Evolutionary conservation across 1,140 invertebrate species (phyloP).

Genomic region (Sarcophaga peregrina): DNA sequence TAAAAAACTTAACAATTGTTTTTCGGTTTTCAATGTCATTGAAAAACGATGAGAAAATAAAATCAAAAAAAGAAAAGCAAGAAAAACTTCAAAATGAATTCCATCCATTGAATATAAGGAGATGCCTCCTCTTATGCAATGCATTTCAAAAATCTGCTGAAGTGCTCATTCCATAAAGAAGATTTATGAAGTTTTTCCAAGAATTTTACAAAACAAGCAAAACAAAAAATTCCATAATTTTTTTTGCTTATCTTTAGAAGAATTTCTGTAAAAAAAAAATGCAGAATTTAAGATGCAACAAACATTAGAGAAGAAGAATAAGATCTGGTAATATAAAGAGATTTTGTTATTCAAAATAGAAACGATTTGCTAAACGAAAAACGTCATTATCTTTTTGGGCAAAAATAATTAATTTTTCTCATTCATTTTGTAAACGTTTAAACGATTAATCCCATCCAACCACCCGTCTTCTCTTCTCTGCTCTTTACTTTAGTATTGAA

Average conservation of each 20-base stretch:
- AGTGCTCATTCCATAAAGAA: not conserved
- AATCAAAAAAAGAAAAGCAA: not conserved
- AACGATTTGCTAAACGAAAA: too few species aligned
- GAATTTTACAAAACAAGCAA: not conserved
- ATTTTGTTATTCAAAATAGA: too few species aligned
- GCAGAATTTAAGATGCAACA: too few species aligned
- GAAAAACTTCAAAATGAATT: not conserved
- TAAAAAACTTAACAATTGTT: slow-evolving; percentile 5
- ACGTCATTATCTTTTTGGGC: not conserved
- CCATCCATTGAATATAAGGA: too few species aligned
- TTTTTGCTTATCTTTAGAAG: not conserved
- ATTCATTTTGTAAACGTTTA: not conserved
- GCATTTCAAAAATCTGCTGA: not conserved
- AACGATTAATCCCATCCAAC: not conserved
- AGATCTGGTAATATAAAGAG: too few species aligned
- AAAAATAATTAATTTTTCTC: not conserved
- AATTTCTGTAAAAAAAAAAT: too few species aligned
- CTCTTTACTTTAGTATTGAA: not conserved
- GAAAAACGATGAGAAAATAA: slow-evolving; percentile 1
- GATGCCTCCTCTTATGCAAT: too few species aligned
- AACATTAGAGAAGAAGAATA: too few species aligned
- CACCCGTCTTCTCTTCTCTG: not conserved
- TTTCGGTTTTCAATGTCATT: slow-evolving; percentile 25
- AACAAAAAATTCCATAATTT: not conserved
- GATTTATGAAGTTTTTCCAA: slow-evolving; percentile 12